phyloP scores from a whole-genome alignment of 37 sponge, comb jelly and placozoan genomes.

The Oopsacas minuta region DNA sequence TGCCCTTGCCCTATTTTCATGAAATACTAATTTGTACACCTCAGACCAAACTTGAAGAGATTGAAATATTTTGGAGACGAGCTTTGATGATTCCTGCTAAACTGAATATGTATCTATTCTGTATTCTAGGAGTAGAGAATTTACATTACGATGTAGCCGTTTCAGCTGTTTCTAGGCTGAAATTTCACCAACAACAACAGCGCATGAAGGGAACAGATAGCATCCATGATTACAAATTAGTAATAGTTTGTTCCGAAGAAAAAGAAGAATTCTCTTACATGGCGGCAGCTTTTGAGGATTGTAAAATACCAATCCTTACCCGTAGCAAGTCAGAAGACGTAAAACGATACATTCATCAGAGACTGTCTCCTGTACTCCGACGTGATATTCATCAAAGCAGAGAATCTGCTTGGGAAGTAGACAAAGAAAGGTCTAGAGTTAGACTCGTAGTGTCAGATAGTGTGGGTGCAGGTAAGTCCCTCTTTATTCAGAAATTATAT shows the following conservation, averaged over 20 bases:
- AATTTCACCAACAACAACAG: background rate
- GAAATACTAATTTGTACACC: background rate
- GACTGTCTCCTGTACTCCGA: background rate
- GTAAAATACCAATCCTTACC: background rate
- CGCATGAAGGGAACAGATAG: background rate
- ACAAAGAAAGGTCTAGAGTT: background rate
- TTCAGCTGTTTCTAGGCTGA: background rate
- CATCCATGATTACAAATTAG: background rate
- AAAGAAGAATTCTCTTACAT: background rate
- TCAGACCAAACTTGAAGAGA: background rate
- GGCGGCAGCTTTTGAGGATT: conserved; percentile 7
- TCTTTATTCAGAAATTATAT: background rate
- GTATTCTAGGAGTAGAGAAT: background rate
- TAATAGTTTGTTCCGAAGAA: background rate
- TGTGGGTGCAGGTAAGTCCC: background rate
- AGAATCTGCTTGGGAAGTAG: conserved; percentile 1
- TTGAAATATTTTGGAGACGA: conserved; percentile 10
- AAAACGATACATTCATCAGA: background rate
- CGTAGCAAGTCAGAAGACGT: background rate
- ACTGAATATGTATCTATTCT: background rate
- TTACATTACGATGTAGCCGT: background rate
- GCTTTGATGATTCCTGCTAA: background rate
- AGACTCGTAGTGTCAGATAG: background rate
- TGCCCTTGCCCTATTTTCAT: background rate
- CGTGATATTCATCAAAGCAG: background rate